These are phyloP conservation scores for Gnathonemus echidnorhynchus DNA, from an alignment of 2,113 vertebrate species.

Conservation along the genomic window DNA sequence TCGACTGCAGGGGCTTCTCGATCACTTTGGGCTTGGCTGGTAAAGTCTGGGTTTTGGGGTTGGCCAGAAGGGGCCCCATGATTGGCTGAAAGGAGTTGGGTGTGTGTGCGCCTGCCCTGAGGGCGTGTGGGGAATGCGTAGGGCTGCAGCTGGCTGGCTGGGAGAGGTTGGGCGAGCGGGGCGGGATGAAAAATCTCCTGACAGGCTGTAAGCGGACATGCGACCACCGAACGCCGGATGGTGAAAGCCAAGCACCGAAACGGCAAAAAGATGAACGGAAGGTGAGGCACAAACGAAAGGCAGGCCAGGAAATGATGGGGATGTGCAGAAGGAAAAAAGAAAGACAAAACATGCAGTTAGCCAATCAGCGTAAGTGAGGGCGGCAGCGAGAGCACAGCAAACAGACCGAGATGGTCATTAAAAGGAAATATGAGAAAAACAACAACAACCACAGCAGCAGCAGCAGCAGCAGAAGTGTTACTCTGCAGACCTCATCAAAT, in stretches of 20 bases:
- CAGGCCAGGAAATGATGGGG: constrained; percentile 45
- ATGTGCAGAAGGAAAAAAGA: constrained; percentile 58
- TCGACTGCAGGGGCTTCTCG: constrained; percentile 84
- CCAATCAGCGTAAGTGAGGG: constrained; percentile 59
- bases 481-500: constrained; percentile 33
- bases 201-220: constrained; percentile 76
- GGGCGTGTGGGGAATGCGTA: constrained; percentile 65
- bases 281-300: constrained; percentile 46
- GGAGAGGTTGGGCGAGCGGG: constrained; percentile 76
- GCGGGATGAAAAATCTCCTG: constrained; percentile 84
- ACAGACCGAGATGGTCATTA: constrained; percentile 36
- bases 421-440: constrained; percentile 33
- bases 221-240: constrained; percentile 50
- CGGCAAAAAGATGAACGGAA: constrained; percentile 46
- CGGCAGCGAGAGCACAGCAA: constrained; percentile 47
- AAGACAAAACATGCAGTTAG: constrained; percentile 66
- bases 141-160: constrained; percentile 70
- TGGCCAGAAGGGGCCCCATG: constrained; percentile 69
- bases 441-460: constrained; percentile 28
- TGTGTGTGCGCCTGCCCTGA: constrained; percentile 65
- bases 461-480: constrained; percentile 31
- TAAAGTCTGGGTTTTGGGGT: constrained; percentile 94
- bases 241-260: constrained; percentile 36
- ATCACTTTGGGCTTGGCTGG: constrained; percentile 84
- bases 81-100: constrained; percentile 75